These are phyloP conservation scores for Oasisia sp. DNA, from an alignment of 2,888 invertebrate genomes.

Conservation along the genomic window DNA sequence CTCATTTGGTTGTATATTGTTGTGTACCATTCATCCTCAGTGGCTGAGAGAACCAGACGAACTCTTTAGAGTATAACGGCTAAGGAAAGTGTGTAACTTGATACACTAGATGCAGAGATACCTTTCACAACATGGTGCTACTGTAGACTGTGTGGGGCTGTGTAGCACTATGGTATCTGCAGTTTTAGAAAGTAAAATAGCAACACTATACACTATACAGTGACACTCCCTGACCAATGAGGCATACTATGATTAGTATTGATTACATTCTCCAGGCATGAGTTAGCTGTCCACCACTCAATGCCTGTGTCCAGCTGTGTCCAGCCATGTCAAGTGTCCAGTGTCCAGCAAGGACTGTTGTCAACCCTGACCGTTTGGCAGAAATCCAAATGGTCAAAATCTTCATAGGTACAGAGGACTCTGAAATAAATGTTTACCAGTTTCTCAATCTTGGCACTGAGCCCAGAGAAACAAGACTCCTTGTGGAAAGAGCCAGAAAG, in stretches of 20 bases:
- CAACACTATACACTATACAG: neutral
- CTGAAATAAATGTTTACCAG: neutral
- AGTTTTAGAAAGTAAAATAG: conserved; percentile 3
- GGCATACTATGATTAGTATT: neutral
- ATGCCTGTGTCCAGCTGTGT: neutral
- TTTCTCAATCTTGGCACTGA: neutral
- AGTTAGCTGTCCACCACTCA: neutral
- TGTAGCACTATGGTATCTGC: neutral
- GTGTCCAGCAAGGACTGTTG: neutral
- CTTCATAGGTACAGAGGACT: neutral
- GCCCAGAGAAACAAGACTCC: neutral
- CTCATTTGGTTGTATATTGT: neutral
- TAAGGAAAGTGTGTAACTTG: neutral
- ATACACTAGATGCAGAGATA: neutral
- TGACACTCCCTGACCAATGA: neutral
- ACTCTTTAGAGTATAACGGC: neutral
- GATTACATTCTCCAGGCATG: neutral
- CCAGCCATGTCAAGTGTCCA: neutral
- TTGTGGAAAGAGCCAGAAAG: neutral
- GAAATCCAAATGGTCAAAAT: conserved; percentile 6
- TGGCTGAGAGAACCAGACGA: neutral
- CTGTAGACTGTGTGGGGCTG: neutral
- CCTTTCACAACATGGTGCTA: neutral
- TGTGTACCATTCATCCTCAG: neutral
- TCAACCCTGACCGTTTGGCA: neutral